phyloP scores from a whole-genome alignment of 2,113 vertebrate genomes.

The Phylloscopus trochilus region DNA sequence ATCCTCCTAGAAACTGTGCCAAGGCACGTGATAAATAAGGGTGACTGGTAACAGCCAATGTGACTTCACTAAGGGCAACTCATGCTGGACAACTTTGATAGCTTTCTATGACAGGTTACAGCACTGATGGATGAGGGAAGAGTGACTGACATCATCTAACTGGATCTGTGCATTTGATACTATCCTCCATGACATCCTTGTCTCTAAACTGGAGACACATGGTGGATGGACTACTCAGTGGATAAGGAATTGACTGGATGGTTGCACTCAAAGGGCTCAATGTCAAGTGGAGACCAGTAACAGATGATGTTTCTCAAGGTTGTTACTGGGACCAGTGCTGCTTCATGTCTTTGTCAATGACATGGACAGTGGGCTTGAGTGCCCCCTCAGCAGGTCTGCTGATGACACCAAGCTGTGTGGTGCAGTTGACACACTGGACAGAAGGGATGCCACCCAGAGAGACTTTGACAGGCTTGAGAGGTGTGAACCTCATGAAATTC shows the following conservation, averaged over 20 bases:
- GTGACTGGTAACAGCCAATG: background rate
- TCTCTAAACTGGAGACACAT: background rate
- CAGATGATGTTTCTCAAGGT: background rate
- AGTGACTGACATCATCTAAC: background rate
- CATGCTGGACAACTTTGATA: background rate
- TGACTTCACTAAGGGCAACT: background rate
- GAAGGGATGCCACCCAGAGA: background rate
- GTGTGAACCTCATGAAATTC: background rate
- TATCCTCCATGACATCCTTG: background rate
- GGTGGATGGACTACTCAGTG: fast-evolving
- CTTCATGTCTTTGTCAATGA: background rate
- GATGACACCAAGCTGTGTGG: background rate
- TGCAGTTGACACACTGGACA: background rate
- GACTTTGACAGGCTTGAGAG: background rate
- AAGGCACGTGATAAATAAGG: background rate
- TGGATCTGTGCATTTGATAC: background rate
- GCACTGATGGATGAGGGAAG: background rate
- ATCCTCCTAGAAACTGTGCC: background rate
- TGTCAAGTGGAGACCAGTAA: background rate
- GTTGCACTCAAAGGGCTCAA: background rate
- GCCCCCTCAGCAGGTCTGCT: background rate
- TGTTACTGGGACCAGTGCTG: too few relatives aligned
- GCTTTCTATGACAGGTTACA: background rate
- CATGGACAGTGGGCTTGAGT: background rate
- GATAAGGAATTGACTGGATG: background rate